These are phyloP conservation scores for Dione vanillae DNA, from an alignment of 2,888 invertebrate genomes.

Conservation along the genomic window DNA sequence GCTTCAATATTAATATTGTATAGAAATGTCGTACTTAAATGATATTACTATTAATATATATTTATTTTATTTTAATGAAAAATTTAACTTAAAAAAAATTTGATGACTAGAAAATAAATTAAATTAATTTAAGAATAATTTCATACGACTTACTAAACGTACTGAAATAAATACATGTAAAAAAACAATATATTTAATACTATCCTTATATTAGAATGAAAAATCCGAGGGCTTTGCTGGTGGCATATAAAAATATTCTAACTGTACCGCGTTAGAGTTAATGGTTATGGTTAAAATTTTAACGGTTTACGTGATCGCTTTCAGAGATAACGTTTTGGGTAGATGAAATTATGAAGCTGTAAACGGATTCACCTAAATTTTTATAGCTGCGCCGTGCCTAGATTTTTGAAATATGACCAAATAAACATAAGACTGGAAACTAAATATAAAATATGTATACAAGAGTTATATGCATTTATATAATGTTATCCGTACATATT, in stretches of 20 bases:
- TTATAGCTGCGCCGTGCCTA: not conserved
- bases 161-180: too few species aligned
- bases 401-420: slow-evolving; percentile 1
- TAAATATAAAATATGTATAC: too few species aligned
- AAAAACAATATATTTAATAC: not conserved
- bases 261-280: slow-evolving; percentile 62
- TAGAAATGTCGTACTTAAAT: too few species aligned
- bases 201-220: not conserved
- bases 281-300: slow-evolving; percentile 65
- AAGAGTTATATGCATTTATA: too few species aligned
- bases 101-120: too few species aligned
- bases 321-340: slow-evolving; percentile 37
- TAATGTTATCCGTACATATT: too few species aligned
- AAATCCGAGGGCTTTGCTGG: not conserved
- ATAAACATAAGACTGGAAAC: not conserved
- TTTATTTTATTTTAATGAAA: too few species aligned
- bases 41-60: too few species aligned
- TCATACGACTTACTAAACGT: too few species aligned
- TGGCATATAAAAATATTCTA: slow-evolving; percentile 66
- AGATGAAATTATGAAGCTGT: slow-evolving; percentile 22
- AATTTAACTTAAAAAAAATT: too few species aligned
- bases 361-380: slow-evolving; percentile 17
- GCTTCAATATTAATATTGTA: too few species aligned
- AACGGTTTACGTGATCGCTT: slow-evolving; percentile 60
- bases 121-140: too few species aligned